phyloP scores from a whole-genome alignment of 2,113 vertebrate species.

The Prionailurus bengalensis region DNA sequence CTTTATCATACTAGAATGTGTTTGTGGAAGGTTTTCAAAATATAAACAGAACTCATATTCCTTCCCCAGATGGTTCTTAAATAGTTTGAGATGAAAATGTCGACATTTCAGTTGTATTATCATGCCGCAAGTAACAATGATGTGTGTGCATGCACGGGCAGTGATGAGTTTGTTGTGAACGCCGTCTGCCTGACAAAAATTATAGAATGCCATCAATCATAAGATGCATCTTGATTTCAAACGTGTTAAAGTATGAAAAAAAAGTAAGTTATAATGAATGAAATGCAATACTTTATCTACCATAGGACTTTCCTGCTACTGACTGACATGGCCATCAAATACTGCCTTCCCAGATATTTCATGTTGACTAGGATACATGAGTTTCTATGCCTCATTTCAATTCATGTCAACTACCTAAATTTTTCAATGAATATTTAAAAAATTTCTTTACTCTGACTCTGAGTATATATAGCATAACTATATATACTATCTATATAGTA shows the following conservation, averaged over 20 bases:
- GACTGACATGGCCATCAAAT: not conserved
- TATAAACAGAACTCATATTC: not conserved
- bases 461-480: not conserved
- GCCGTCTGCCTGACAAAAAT: not conserved
- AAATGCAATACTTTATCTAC: not conserved
- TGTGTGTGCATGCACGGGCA: not conserved
- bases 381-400: constrained; percentile 1
- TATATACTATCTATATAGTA: no score
- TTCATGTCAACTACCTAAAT: not conserved
- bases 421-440: constrained; percentile 15
- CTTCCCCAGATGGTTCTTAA: not conserved
- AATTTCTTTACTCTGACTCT: not conserved
- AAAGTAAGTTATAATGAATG: not conserved
- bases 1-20: not conserved
- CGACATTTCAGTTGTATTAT: not conserved
- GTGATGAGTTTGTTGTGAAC: not conserved
- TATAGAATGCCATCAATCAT: constrained; percentile 45
- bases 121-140: not conserved
- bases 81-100: constrained; percentile 12
- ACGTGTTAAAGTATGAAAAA: constrained; percentile 28
- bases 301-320: not conserved
- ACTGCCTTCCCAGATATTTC: constrained; percentile 1
- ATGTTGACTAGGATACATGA: not conserved
- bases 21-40: not conserved
- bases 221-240: constrained; percentile 36